phyloP scores from a whole-genome alignment of 2,888 invertebrate species.

The Beris chalybata region DNA sequence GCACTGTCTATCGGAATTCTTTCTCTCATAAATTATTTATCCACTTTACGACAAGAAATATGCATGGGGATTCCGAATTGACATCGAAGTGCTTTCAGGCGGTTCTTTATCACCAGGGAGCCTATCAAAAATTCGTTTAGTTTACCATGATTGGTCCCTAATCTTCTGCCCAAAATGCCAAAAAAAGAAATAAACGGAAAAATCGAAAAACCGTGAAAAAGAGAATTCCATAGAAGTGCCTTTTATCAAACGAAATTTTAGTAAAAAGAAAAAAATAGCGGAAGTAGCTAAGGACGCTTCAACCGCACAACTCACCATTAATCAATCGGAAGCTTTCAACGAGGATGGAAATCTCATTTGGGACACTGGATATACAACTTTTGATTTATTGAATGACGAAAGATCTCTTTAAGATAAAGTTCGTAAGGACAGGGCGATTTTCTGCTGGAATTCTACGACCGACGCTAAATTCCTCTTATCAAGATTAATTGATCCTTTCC shows the following conservation, averaged over 20 bases:
- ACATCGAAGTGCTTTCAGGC: conserved; percentile 24
- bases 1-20: no score
- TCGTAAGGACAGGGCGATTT: background rate
- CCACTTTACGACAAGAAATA: no score
- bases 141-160: conserved; percentile 17
- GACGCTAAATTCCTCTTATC: conserved; percentile 17
- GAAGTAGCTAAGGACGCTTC: background rate
- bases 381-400: conserved; percentile 34
- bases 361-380: conserved; percentile 24
- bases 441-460: background rate
- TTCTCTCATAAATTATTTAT: no score
- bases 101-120: conserved; percentile 9
- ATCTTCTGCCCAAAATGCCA: conserved; percentile 10
- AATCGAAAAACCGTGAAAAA: background rate
- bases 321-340: conserved; percentile 35
- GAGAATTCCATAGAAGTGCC: background rate
- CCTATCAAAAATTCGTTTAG: conserved; percentile 23
- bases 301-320: conserved; percentile 29
- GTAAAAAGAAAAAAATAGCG: background rate
- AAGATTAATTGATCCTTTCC: conserved; percentile 22
- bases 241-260: background rate
- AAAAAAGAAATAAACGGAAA: background rate
- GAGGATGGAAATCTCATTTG: conserved; percentile 32
- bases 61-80: background rate
- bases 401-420: background rate